Conservation (phyloP, 1,140 invertebrate genomes). For the Pissodes strobi region DNA sequence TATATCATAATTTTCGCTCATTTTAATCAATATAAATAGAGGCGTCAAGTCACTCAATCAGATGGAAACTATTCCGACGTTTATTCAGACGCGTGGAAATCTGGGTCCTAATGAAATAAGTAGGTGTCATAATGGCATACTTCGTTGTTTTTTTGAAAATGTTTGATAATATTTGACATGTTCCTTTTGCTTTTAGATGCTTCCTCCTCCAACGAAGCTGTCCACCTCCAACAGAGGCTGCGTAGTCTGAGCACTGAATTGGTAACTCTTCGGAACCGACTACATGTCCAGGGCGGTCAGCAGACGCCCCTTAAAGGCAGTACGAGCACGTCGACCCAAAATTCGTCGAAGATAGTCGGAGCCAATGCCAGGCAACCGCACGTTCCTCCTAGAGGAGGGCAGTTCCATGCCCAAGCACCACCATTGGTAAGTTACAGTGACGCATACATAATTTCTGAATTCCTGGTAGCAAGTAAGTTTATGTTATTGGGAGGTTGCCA, state of each 20-base stretch:
- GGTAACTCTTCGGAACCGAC: conserved; percentile 83
- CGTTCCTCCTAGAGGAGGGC: conserved; percentile 20
- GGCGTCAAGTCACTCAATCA: no score
- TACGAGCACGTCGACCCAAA: conserved; percentile 38
- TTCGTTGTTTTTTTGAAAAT: background rate
- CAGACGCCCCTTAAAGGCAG: conserved; percentile 43
- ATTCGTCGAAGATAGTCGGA: background rate
- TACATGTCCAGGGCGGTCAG: conserved; percentile 70
- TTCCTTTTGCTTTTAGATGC: conserved; percentile 74
- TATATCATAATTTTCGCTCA: no score
- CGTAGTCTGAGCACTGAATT: conserved; percentile 87
- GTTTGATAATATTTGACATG: background rate
- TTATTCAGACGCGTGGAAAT: no score
- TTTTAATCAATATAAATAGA: no score
- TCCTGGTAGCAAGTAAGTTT: no score
- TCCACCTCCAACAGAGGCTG: conserved; percentile 85
- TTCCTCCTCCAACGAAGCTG: conserved; percentile 89
- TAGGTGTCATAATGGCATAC: no score
- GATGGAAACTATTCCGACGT: no score
- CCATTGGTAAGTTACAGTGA: no score
- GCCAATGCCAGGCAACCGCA: conserved; percentile 17
- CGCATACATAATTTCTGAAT: no score
- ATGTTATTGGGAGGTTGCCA: no score
- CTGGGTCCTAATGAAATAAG: no score
- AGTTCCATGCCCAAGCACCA: conserved; percentile 1